phyloP scores from a whole-genome alignment of 2,888 invertebrate species.

The Flabesymbios commensalis region DNA sequence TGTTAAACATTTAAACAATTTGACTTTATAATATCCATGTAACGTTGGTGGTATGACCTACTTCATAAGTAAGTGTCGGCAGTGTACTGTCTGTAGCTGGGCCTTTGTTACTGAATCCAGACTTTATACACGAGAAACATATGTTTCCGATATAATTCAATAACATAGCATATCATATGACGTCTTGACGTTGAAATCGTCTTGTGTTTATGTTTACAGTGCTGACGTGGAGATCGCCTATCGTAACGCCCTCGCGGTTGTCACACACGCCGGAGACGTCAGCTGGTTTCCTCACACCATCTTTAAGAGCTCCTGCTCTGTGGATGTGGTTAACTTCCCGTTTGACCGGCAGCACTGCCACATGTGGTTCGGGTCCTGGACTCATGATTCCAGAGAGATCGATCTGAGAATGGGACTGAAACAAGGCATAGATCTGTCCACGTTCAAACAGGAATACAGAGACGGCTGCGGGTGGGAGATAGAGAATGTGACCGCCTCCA shows the following conservation, averaged over 20 bases:
- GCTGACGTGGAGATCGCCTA: constrained; percentile 22
- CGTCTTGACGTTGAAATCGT: too few relatives aligned
- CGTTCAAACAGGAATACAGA: constrained; percentile 30
- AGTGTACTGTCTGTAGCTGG: too few relatives aligned
- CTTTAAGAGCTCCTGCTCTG: constrained; percentile 31
- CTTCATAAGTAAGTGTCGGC: too few relatives aligned
- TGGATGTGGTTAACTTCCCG: constrained; percentile 31
- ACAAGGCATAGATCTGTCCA: constrained; percentile 29
- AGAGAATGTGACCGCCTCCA: constrained; percentile 14
- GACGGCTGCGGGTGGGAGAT: constrained; percentile 28
- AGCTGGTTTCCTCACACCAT: constrained; percentile 30
- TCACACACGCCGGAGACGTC: constrained; percentile 16
- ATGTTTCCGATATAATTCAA: too few relatives aligned
- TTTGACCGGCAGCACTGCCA: constrained; percentile 29
- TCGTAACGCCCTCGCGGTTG: constrained; percentile 20
- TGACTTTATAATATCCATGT: too few relatives aligned
- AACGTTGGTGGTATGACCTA: too few relatives aligned
- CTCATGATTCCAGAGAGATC: constrained; percentile 20
- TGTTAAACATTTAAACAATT: too few relatives aligned
- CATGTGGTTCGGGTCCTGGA: constrained; percentile 36
- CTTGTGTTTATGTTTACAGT: too few relatives aligned
- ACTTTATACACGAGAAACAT: too few relatives aligned
- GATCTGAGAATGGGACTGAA: too few relatives aligned
- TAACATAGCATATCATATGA: too few relatives aligned
- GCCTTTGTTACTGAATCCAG: too few relatives aligned